Conservation (phyloP, 2,888 invertebrate species). For the Myathropa florea region DNA sequence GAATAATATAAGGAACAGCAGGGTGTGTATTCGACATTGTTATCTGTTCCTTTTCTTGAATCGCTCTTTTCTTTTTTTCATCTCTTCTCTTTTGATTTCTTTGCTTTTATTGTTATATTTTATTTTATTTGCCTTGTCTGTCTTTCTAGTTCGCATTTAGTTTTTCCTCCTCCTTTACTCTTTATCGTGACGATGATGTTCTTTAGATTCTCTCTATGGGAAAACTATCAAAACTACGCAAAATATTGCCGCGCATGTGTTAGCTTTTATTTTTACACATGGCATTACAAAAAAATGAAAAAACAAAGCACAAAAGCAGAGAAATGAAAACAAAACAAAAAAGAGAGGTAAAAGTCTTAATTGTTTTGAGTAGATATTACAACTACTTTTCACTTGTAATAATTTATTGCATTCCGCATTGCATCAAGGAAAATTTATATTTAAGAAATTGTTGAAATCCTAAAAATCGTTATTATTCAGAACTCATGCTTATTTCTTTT, state of each 20-base stretch:
- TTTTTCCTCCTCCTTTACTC: neutral
- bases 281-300: slow-evolving; percentile 1
- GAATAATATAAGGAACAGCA: neutral
- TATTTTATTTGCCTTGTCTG: slow-evolving; percentile 24
- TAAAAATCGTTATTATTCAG: too few species aligned
- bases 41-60: slow-evolving; percentile 5
- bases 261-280: slow-evolving; percentile 39
- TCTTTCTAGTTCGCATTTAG: slow-evolving; percentile 19
- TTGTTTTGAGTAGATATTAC: neutral
- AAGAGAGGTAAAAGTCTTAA: neutral
- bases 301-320: neutral
- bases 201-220: neutral
- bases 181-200: neutral
- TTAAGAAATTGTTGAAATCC: too few species aligned
- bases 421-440: too few species aligned
- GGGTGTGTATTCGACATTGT: slow-evolving; percentile 11
- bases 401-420: neutral
- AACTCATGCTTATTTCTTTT: too few species aligned
- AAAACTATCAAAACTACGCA: slow-evolving; percentile 54
- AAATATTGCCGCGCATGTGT: slow-evolving; percentile 57
- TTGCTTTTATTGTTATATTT: slow-evolving; percentile 24
- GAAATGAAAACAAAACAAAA: neutral
- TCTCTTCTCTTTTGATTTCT: neutral
- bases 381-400: neutral
- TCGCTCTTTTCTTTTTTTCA: neutral